A percentile compares a stretch with the other conserved stretches of the same genome.
Evolutionary conservation across 2,797 vertebrate species (phyloP).

Genomic region (Galago senegalensis): DNA sequence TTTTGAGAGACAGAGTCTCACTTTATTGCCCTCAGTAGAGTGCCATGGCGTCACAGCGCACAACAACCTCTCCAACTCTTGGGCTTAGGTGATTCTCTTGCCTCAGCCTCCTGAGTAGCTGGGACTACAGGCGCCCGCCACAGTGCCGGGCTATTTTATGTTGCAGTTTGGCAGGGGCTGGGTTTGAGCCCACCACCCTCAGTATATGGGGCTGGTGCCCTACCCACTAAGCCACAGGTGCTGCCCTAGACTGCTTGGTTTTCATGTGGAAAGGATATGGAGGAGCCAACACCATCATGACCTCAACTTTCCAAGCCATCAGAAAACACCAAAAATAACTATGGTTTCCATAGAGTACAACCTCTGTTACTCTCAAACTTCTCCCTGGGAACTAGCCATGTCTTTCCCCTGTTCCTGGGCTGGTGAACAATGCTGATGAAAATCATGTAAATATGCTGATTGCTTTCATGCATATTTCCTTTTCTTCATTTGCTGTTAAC

Average conservation of each 20-base stretch:
- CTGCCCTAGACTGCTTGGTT: neutral
- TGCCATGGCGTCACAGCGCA: too few species aligned
- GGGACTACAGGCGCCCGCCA: too few species aligned
- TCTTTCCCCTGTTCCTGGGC: neutral
- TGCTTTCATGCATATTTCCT: neutral
- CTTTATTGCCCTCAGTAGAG: too few species aligned
- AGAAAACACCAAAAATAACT: neutral
- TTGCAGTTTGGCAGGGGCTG: too few species aligned
- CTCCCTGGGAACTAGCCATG: neutral
- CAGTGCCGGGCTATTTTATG: too few species aligned
- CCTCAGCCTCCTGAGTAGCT: too few species aligned
- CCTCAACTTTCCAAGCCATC: neutral
- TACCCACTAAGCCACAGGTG: too few species aligned
- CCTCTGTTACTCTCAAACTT: neutral
- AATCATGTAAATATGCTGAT: neutral
- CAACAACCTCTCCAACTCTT: too few species aligned
- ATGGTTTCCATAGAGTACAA: neutral
- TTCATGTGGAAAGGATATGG: neutral
- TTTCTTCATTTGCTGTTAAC: neutral
- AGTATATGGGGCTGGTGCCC: too few species aligned
- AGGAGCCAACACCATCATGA: neutral
- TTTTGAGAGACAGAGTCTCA: too few species aligned
- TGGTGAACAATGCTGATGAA: constrained; percentile 13
- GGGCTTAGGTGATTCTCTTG: too few species aligned
- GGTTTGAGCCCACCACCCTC: too few species aligned